Evolutionary conservation across 2,797 vertebrate genomes (phyloP).

Genomic region (Sciurus vulgaris): DNA sequence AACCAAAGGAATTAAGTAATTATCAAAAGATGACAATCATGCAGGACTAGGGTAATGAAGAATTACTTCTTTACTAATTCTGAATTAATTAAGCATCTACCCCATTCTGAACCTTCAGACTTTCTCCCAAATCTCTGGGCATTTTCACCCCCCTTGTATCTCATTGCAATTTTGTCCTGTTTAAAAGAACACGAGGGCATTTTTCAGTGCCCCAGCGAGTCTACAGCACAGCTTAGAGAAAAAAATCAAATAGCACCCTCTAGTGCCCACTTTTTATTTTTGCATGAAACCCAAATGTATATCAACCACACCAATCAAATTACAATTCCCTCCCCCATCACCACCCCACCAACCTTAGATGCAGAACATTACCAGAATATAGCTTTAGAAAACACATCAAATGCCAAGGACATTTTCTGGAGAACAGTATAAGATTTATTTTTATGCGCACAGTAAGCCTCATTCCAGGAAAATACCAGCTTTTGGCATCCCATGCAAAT

Average conservation of each 20-base stretch:
- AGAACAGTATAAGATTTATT: slow-evolving; percentile 74
- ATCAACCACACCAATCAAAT: slow-evolving; percentile 66
- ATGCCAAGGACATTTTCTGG: slow-evolving; percentile 75
- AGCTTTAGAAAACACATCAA: slow-evolving; percentile 73
- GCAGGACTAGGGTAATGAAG: slow-evolving; percentile 23
- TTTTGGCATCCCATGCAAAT: slow-evolving; percentile 76
- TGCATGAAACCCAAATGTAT: background rate
- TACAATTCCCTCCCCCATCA: background rate
- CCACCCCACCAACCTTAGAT: background rate
- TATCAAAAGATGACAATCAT: slow-evolving; percentile 61
- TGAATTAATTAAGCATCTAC: slow-evolving; percentile 61
- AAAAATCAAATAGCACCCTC: slow-evolving; percentile 79
- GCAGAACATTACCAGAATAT: slow-evolving; percentile 64
- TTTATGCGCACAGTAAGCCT: slow-evolving; percentile 61
- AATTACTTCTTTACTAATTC: slow-evolving; percentile 64
- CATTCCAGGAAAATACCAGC: slow-evolving; percentile 68
- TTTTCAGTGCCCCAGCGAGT: background rate
- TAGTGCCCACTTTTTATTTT: slow-evolving; percentile 62
- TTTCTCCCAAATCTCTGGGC: background rate
- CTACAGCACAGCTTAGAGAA: background rate
- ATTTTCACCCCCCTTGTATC: background rate
- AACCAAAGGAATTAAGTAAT: slow-evolving; percentile 76
- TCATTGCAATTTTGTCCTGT: background rate
- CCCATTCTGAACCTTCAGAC: background rate
- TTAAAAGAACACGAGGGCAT: background rate